phyloP scores from a whole-genome alignment of 2,113 vertebrate genomes.

The Melanerpes aurifrons region DNA sequence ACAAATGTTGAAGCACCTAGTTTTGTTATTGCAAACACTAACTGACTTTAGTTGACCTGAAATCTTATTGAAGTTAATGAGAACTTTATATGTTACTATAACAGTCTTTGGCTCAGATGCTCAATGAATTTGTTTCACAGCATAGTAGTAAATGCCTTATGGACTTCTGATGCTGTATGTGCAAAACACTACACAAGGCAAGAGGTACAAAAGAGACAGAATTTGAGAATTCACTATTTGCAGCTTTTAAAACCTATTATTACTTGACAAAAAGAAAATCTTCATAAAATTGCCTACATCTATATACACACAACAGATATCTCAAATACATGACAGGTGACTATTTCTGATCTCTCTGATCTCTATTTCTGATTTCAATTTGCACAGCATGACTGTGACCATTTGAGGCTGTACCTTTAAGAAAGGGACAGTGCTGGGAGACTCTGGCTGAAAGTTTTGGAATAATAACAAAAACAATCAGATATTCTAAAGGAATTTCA shows the following conservation, averaged over 20 bases:
- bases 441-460: too few species aligned
- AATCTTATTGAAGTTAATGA: neutral
- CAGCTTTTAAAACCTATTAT: neutral
- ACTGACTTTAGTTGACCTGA: neutral
- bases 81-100: neutral
- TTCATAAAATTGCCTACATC: neutral
- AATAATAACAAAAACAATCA: too few species aligned
- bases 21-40: neutral
- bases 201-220: neutral
- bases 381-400: neutral
- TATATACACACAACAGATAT: neutral
- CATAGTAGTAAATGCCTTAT: neutral
- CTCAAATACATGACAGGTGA: neutral
- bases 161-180: neutral
- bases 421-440: too few species aligned
- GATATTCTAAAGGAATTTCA: too few species aligned
- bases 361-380: neutral
- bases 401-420: too few species aligned
- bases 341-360: neutral
- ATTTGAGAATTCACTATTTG: neutral
- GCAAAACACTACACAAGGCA: neutral
- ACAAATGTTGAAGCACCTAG: neutral
- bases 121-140: neutral
- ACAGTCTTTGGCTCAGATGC: neutral
- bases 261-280: neutral